A percentile compares a stretch with the other conserved stretches of the same genome.
These are phyloP conservation scores for Pollenia angustigena DNA, from an alignment of 2,888 invertebrate genomes.

Conservation along the genomic window DNA sequence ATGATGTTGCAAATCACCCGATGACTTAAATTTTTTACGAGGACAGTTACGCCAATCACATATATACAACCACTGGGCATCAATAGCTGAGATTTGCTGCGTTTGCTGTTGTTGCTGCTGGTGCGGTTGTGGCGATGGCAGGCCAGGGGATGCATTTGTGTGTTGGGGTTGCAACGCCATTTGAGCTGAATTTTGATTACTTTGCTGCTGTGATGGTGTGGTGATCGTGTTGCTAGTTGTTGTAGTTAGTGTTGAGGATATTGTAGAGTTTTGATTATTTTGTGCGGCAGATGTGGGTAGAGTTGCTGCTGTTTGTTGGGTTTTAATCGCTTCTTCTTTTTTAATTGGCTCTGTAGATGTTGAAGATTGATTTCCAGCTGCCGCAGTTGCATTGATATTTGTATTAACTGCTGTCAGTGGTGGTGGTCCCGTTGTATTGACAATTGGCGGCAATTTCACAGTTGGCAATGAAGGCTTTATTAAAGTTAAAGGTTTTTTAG, in stretches of 20 bases:
- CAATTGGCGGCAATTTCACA: constrained; percentile 62
- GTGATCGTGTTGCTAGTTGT: not conserved
- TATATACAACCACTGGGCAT: constrained; percentile 86
- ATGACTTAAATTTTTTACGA: constrained; percentile 89
- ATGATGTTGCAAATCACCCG: constrained; percentile 93
- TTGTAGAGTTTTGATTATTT: constrained; percentile 7
- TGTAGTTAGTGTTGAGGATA: not conserved
- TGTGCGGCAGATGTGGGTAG: constrained; percentile 39
- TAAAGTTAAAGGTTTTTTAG: constrained; percentile 69
- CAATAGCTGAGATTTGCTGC: constrained; percentile 73
- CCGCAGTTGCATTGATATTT: constrained; percentile 14
- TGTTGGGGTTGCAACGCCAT: constrained; percentile 44
- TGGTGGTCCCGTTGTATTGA: constrained; percentile 67
- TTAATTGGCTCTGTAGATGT: constrained; percentile 7
- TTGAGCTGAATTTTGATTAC: constrained; percentile 69
- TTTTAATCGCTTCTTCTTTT: constrained; percentile 43
- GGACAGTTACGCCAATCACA: constrained; percentile 98
- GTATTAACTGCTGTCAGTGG: constrained; percentile 68
- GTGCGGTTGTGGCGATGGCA: constrained; percentile 25
- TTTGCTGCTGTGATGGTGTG: constrained; percentile 54
- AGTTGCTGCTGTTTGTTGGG: constrained; percentile 9
- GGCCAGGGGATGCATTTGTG: constrained; percentile 28
- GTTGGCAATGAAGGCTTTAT: constrained; percentile 63
- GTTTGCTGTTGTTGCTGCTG: constrained; percentile 36
- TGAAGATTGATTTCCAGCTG: constrained; percentile 17